Conservation (phyloP, 2,113 vertebrate genomes). For the Mobula hypostoma region DNA sequence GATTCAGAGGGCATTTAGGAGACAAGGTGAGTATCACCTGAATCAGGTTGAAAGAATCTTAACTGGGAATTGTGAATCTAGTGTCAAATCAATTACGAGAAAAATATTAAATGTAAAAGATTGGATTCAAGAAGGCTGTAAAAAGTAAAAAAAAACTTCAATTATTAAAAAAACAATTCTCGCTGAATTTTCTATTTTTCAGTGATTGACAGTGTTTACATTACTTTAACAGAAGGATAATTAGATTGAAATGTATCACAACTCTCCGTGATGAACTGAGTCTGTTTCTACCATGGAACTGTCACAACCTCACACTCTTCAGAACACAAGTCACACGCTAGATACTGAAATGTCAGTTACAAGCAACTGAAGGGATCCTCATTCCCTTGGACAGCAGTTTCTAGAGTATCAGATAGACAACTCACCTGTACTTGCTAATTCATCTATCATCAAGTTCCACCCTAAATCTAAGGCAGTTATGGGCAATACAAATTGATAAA, state of each 20-base stretch:
- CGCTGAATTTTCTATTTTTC: not conserved
- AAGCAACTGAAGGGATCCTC: not conserved
- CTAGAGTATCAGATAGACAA: too few relatives aligned
- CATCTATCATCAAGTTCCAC: too few relatives aligned
- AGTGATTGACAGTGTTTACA: not conserved
- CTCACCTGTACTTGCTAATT: not conserved
- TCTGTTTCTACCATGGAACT: not conserved
- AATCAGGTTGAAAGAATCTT: not conserved
- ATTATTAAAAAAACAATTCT: too few relatives aligned
- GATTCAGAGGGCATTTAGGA: not conserved
- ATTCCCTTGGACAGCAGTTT: too few relatives aligned
- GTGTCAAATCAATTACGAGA: not conserved
- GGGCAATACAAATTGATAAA: too few relatives aligned
- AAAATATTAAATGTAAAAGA: not conserved
- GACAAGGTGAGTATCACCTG: not conserved
- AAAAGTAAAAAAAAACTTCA: not conserved
- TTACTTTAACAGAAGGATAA: not conserved
- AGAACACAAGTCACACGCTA: not conserved
- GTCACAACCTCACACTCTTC: not conserved
- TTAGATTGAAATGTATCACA: not conserved
- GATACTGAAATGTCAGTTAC: not conserved
- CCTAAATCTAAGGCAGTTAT: too few relatives aligned
- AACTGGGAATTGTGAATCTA: not conserved
- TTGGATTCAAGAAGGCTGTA: not conserved
- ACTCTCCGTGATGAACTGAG: not conserved